These are phyloP conservation scores for Trachythela sp. DNA, from an alignment of 64 coral and sea anemone genomes.

Conservation along the genomic window DNA sequence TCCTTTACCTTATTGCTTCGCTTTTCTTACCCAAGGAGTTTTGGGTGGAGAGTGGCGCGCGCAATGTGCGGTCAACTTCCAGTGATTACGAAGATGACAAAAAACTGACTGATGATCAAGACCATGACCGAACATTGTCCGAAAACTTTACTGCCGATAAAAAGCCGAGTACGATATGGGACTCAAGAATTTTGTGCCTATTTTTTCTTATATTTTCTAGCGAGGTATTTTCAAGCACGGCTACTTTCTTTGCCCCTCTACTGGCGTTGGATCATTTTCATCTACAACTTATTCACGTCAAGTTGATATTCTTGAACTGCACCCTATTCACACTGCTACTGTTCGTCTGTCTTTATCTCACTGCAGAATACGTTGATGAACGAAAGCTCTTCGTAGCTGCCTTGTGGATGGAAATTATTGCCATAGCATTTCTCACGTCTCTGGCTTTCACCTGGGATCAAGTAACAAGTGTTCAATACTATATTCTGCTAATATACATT, in stretches of 20 bases:
- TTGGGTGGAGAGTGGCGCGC: background rate
- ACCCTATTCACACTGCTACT: background rate
- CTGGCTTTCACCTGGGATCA: background rate
- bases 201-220: constrained; percentile 5
- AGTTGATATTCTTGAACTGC: background rate
- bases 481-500: background rate
- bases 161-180: background rate
- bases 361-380: background rate
- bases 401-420: background rate
- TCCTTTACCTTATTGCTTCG: background rate
- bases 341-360: background rate
- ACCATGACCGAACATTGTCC: no score
- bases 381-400: background rate
- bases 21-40: background rate
- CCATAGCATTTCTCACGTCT: background rate
- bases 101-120: no score
- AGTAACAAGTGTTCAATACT: background rate
- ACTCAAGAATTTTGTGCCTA: background rate
- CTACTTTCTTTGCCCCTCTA: background rate
- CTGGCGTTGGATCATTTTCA: background rate
- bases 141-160: no score
- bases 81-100: background rate
- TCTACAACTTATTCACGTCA: background rate
- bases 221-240: background rate
- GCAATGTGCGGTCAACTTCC: background rate